Evolutionary conservation across 2,888 invertebrate genomes (phyloP).

Genomic region (Drosophila pullipes): DNA sequence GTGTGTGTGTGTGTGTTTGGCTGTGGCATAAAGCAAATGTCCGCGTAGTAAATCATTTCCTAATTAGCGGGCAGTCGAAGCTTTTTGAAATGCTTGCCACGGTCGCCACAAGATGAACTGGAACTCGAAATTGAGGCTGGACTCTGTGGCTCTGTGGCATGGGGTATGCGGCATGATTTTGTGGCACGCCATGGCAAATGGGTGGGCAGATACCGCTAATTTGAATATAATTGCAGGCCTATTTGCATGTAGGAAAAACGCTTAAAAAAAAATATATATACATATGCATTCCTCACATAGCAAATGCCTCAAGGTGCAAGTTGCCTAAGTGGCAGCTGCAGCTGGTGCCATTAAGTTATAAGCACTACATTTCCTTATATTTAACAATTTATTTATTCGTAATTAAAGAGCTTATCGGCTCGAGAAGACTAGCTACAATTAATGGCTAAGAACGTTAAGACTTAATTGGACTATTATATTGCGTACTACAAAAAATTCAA

Average conservation of each 20-base stretch:
- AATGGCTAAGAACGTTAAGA: background rate
- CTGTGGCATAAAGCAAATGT: slow-evolving; percentile 59
- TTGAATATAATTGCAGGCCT: slow-evolving; percentile 71
- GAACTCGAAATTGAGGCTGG: slow-evolving; percentile 21
- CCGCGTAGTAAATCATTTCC: slow-evolving; percentile 77
- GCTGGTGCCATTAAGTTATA: slow-evolving; percentile 11
- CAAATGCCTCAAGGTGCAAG: slow-evolving; percentile 2
- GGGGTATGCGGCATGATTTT: slow-evolving; percentile 16
- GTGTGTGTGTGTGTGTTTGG: slow-evolving; percentile 9
- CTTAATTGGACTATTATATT: background rate
- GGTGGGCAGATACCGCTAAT: slow-evolving; percentile 69
- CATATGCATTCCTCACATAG: slow-evolving; percentile 10
- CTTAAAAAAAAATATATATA: slow-evolving; percentile 3
- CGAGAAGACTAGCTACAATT: background rate
- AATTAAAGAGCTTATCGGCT: background rate
- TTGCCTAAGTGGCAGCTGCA: slow-evolving; percentile 2
- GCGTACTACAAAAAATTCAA: background rate
- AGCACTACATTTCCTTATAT: background rate
- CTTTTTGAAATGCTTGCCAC: slow-evolving; percentile 34
- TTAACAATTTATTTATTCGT: background rate
- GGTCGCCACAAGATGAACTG: slow-evolving; percentile 28
- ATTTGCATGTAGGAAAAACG: slow-evolving; percentile 36
- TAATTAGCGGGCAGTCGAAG: slow-evolving; percentile 69
- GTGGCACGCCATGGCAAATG: slow-evolving; percentile 53
- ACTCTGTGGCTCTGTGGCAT: slow-evolving; percentile 6